Evolutionary conservation across 2,113 vertebrate species (phyloP).

Genomic region (Chamaea fasciata): DNA sequence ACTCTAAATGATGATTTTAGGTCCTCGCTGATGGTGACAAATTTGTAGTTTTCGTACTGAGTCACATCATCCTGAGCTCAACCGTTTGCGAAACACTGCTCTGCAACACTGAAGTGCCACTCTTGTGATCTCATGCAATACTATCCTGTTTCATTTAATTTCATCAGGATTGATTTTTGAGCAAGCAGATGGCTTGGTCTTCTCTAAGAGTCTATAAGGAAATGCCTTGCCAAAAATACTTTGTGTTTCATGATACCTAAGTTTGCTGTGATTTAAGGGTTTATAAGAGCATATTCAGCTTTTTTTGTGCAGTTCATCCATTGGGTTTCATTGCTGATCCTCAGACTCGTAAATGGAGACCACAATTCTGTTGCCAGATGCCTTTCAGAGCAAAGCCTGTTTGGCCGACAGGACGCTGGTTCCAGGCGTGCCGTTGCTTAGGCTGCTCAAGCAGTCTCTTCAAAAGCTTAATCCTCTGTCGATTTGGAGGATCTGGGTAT

Average conservation of each 20-base stretch:
- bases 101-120: neutral
- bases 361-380: neutral
- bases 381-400: neutral
- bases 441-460: neutral
- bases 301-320: neutral
- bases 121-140: neutral
- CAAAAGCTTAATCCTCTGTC: neutral
- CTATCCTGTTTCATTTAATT: neutral
- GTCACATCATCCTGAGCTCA: neutral
- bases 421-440: neutral
- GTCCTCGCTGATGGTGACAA: neutral
- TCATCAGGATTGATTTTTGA: neutral
- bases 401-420: neutral
- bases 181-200: neutral
- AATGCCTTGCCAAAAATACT: neutral
- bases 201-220: neutral
- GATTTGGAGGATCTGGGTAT: neutral
- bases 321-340: neutral
- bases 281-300: neutral
- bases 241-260: neutral
- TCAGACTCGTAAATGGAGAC: neutral
- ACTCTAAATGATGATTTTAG: neutral
- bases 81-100: neutral
- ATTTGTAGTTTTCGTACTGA: neutral
- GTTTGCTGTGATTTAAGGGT: neutral